Conservation (phyloP, 2,113 vertebrate species). For the Morphnarchus princeps region DNA sequence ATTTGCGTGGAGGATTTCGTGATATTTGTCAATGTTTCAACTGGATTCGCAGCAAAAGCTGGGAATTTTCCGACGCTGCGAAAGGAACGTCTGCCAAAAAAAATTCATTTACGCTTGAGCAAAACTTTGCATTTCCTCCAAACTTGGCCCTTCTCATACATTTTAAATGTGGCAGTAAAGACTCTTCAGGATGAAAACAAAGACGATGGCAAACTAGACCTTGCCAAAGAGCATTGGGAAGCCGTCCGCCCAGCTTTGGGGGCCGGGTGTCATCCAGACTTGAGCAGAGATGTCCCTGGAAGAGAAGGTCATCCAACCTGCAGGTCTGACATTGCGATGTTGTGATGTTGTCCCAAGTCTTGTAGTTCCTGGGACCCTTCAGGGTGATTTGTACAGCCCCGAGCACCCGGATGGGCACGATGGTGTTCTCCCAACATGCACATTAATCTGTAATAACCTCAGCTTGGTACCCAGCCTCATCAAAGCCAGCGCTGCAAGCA, state of each 20-base stretch:
- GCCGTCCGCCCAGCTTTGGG: rapidly evolving
- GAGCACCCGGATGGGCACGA: rapidly evolving
- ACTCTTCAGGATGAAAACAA: background rate
- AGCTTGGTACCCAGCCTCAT: background rate
- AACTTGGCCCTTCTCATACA: background rate
- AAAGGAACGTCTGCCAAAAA: background rate
- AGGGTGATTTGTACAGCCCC: background rate
- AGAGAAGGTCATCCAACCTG: background rate
- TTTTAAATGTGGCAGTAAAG: background rate
- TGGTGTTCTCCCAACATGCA: background rate
- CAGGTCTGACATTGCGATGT: too few relatives aligned
- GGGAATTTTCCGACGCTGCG: background rate
- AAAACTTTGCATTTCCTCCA: background rate
- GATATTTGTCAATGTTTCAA: background rate
- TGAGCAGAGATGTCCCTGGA: background rate
- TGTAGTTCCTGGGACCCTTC: background rate
- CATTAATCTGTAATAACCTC: background rate
- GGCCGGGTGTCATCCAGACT: rapidly evolving
- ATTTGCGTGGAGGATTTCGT: background rate
- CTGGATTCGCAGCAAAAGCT: background rate
- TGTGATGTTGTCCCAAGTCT: background rate
- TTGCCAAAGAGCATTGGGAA: background rate
- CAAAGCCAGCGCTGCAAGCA: background rate
- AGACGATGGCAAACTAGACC: background rate
- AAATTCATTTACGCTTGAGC: background rate